phyloP scores from a whole-genome alignment of 2,888 invertebrate species.

The Empis stercorea region DNA sequence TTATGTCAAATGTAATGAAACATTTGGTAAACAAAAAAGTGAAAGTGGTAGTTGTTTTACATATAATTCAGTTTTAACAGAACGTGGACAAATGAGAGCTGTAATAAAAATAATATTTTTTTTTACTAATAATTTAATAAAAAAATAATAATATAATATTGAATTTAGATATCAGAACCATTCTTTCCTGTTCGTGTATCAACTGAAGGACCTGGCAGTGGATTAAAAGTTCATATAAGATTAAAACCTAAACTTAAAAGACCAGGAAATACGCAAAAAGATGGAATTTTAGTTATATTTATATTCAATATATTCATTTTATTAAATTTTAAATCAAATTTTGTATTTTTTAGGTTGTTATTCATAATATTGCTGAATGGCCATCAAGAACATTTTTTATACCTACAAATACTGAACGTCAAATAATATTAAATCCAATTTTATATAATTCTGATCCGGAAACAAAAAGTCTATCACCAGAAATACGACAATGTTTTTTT shows the following conservation, averaged over 20 bases:
- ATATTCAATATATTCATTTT: background rate
- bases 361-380: conserved; percentile 11
- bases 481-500: conserved; percentile 11
- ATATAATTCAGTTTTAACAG: conserved; percentile 36
- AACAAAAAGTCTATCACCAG: conserved; percentile 7
- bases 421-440: conserved; percentile 10
- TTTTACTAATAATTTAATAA: background rate
- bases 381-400: conserved; percentile 9
- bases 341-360: conserved; percentile 7
- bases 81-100: conserved; percentile 14
- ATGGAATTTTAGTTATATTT: conserved; percentile 8
- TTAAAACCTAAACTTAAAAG: background rate
- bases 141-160: background rate
- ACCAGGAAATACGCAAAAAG: conserved; percentile 4
- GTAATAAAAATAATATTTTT: background rate
- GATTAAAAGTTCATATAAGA: conserved; percentile 7
- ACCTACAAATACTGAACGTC: conserved; percentile 8
- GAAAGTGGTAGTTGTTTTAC: conserved; percentile 38
- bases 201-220: conserved; percentile 15
- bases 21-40: conserved; percentile 35
- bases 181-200: conserved; percentile 7
- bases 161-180: background rate
- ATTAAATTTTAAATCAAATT: background rate
- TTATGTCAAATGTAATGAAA: conserved; percentile 34
- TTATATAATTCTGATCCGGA: conserved; percentile 8